These are phyloP conservation scores for Tragelaphus buxtoni DNA, from an alignment of 2,113 vertebrate genomes.

Conservation along the genomic window DNA sequence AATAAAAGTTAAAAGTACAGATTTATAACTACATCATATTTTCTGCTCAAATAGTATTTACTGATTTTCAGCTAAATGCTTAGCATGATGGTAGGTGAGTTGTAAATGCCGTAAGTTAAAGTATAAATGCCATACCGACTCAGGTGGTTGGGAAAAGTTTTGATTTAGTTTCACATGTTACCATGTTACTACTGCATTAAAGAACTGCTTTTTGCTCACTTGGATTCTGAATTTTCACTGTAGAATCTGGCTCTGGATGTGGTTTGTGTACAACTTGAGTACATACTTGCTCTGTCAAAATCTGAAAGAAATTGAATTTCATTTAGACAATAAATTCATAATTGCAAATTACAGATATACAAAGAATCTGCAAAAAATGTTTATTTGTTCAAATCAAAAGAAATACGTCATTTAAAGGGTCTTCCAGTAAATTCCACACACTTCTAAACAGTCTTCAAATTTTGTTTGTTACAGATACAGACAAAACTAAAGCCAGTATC, in stretches of 20 bases:
- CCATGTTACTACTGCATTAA: background rate
- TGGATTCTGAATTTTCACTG: slow-evolving; percentile 99
- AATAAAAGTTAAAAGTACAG: slow-evolving; percentile 18
- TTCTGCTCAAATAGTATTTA: background rate
- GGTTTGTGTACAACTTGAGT: slow-evolving; percentile 99
- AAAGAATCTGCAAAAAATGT: background rate
- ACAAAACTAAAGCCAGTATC: background rate
- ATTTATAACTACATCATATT: background rate
- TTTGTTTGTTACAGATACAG: background rate
- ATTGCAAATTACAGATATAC: background rate
- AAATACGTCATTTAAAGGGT: background rate
- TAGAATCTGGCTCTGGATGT: slow-evolving; percentile 97
- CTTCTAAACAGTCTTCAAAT: background rate
- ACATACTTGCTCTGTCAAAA: slow-evolving; percentile 98
- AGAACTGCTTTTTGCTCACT: slow-evolving; percentile 84
- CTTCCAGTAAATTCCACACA: background rate
- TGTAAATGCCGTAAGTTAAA: background rate
- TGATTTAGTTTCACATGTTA: background rate
- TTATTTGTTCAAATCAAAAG: background rate
- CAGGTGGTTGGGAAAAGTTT: background rate
- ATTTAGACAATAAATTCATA: slow-evolving; percentile 30
- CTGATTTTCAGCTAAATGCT: background rate
- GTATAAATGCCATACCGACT: background rate
- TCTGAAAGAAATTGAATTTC: slow-evolving; percentile 80
- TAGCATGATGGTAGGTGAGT: background rate